Percentiles rank a stretch among this genome's conserved stretches.
phyloP scores from a whole-genome alignment of 2,113 vertebrate genomes.

The Orientallactaga bullata region DNA sequence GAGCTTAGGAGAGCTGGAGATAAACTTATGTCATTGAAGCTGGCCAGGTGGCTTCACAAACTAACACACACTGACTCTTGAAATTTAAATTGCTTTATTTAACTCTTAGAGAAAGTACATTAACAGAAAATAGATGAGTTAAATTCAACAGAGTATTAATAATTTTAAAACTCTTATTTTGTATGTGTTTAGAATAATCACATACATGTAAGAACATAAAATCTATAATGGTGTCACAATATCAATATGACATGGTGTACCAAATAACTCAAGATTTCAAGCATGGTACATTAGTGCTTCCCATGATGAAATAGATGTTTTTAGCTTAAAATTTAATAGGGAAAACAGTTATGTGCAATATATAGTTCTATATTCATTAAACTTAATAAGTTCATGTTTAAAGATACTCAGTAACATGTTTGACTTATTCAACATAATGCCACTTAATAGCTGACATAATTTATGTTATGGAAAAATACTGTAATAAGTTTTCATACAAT shows the following conservation, averaged over 20 bases:
- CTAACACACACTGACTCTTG: neutral
- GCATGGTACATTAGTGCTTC: neutral
- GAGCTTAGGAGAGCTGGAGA: neutral
- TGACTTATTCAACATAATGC: neutral
- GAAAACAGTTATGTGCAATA: neutral
- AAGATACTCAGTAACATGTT: neutral
- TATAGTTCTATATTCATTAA: conserved; percentile 10
- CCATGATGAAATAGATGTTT: neutral
- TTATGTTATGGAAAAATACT: neutral
- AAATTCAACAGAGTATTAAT: neutral
- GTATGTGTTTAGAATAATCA: neutral
- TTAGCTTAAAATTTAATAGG: neutral
- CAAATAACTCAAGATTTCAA: neutral
- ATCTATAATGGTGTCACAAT: neutral
- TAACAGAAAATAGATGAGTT: neutral
- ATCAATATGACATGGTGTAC: neutral
- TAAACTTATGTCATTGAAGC: neutral
- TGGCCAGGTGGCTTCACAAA: neutral
- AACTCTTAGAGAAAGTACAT: neutral
- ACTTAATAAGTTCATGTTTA: neutral
- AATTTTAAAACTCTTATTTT: conserved; percentile 1
- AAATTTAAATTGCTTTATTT: neutral
- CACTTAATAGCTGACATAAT: neutral
- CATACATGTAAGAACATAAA: neutral
- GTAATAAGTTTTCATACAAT: neutral